These are phyloP conservation scores for Myotis findleyi DNA, from an alignment of 2,797 vertebrate genomes.

Conservation along the genomic window DNA sequence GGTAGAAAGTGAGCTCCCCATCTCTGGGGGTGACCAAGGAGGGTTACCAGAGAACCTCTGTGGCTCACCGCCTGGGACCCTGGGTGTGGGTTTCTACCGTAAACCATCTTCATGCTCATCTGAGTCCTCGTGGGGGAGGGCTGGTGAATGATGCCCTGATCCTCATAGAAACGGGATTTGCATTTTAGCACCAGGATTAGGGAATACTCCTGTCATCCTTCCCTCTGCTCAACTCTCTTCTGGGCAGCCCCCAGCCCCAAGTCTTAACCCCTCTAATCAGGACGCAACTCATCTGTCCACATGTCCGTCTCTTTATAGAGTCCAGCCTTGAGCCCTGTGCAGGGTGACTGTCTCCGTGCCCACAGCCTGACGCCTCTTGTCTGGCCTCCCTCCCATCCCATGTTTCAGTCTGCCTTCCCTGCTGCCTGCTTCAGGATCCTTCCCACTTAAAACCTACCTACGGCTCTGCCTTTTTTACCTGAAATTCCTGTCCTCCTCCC, in stretches of 20 bases:
- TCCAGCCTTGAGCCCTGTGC: background rate
- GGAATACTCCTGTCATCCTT: background rate
- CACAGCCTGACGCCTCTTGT: background rate
- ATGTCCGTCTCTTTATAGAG: background rate
- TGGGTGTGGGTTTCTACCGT: too few relatives aligned
- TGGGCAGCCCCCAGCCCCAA: background rate
- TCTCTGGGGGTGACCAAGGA: background rate
- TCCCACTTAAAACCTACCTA: background rate
- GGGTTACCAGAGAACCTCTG: background rate
- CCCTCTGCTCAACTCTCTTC: background rate
- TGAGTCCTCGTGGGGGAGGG: background rate
- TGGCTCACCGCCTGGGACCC: background rate
- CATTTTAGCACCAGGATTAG: background rate
- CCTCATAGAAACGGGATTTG: background rate
- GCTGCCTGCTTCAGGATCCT: background rate
- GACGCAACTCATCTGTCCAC: background rate
- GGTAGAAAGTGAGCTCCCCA: background rate
- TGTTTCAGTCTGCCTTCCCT: background rate
- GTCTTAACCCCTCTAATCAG: background rate
- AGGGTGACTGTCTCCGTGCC: too few relatives aligned
- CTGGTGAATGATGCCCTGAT: background rate
- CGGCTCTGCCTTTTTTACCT: background rate
- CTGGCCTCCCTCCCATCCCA: background rate
- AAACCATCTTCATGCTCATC: background rate
- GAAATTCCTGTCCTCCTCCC: background rate